A percentile compares a stretch with the other conserved stretches of the same genome.
Conservation (phyloP, 2,797 vertebrate genomes). For the Sebastes umbrosus region DNA sequence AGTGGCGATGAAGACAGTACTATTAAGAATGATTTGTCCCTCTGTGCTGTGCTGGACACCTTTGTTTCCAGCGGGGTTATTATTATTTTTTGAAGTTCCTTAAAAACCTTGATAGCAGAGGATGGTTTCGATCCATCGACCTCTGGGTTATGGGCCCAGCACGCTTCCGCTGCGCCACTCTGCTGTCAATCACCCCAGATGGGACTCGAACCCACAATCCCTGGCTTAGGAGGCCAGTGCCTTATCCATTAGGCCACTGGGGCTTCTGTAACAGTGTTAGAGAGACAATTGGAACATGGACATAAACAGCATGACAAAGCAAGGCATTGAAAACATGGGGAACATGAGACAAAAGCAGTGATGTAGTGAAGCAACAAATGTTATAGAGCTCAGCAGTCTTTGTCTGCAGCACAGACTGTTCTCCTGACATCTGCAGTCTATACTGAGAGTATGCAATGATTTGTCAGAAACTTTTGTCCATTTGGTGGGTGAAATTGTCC, state of each 20-base stretch:
- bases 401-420: not conserved
- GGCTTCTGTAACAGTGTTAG: not conserved
- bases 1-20: not conserved
- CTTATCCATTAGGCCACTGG: constrained; percentile 71
- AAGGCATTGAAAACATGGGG: not conserved
- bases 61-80: not conserved
- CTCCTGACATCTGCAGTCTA: not conserved
- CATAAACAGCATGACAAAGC: not conserved
- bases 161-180: constrained; percentile 21
- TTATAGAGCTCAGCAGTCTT: not conserved
- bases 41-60: not conserved
- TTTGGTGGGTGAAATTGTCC: not conserved
- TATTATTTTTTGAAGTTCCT: no score
- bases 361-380: not conserved
- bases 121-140: constrained; percentile 76
- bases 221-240: constrained; percentile 80
- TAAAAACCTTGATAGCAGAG: constrained; percentile 56
- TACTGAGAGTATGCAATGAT: not conserved
- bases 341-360: not conserved
- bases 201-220: constrained; percentile 81
- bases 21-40: not conserved
- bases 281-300: not conserved
- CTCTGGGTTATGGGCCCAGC: constrained; percentile 68
- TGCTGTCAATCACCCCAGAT: constrained; percentile 1
- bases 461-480: not conserved